Conservation (phyloP, 2,113 vertebrate species). For the Labeo catla region DNA sequence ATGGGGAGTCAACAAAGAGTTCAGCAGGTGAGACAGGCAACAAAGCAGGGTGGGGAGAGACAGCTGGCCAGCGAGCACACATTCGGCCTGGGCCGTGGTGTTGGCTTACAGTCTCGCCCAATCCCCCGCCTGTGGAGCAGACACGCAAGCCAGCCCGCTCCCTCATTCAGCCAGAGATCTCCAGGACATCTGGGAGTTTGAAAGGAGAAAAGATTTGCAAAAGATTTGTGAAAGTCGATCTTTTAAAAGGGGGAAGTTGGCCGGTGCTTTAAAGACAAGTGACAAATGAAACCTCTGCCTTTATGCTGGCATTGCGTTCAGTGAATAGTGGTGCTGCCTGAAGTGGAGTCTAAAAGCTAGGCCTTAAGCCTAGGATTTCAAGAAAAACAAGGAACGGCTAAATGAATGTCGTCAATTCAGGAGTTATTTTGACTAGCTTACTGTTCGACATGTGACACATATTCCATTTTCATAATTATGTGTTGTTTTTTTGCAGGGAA, state of each 20-base stretch:
- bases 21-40: constrained; percentile 68
- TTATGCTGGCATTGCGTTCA: constrained; percentile 65
- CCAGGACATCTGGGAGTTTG: constrained; percentile 68
- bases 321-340: constrained; percentile 69
- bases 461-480: neutral
- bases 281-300: constrained; percentile 62
- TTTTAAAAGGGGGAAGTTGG: constrained; percentile 76
- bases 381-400: constrained; percentile 57
- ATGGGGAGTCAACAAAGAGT: constrained; percentile 56
- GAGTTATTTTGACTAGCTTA: constrained; percentile 11
- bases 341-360: constrained; percentile 66
- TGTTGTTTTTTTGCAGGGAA: constrained; percentile 73
- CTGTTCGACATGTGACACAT: neutral
- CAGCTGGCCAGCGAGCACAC: constrained; percentile 75
- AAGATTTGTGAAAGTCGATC: constrained; percentile 80
- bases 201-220: constrained; percentile 75
- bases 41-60: constrained; percentile 57
- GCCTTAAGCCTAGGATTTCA: constrained; percentile 60
- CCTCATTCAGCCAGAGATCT: constrained; percentile 60
- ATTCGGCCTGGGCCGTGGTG: constrained; percentile 66
- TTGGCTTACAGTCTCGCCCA: constrained; percentile 74
- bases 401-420: constrained; percentile 43
- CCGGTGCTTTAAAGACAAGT: constrained; percentile 70
- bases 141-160: constrained; percentile 66
- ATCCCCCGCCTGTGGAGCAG: constrained; percentile 68